Evolutionary conservation across 2,888 invertebrate species (phyloP), one percentile per base, ranked within the genome.

Genomic region (Meloe dianella): DNA sequence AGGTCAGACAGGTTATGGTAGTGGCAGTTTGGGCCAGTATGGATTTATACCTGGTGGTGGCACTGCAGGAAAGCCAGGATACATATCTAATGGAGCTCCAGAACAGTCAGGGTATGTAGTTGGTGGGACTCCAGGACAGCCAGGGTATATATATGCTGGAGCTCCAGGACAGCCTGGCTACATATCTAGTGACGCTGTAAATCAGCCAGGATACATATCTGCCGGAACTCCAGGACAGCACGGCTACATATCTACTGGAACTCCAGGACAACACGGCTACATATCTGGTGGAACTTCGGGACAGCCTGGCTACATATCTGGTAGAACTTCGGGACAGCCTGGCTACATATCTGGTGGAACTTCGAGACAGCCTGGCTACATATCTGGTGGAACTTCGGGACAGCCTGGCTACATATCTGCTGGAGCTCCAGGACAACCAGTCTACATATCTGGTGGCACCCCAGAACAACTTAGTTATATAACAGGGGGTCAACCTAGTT

Each of bases 231-330:
- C 38, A 24, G 41, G 17, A 5, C 61, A 41, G 56, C 1, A 60
- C 27, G 61, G 56, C 6, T 29, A 35, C 1, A 32, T 32, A 22
- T 20, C 47, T 63, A 17, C 58, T 32, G 67, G 63, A 22, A 56
- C 56, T 9, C 57, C 66, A 60, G 70, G 69, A 24, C 68, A 65
- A 57, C 20, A 61, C 32, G 63, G 61, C n/a, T 24, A 22, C 9
- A 32, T 67, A 65, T 35, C 61, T 38, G 63, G 20, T n/a, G 58
- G n/a, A 32, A 47, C 41, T 20, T 61, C n/a, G 32, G 60, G 38
- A 20, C 30, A 30, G 10, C 7, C 30, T 4, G 57, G 57, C 2
- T 32, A 29, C 14, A 24, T 20, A 22, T 7, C 38, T 35, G 62
- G 35, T 14, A 24, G 32, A 17, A 60, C 38, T 41, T 68, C 20